Evolutionary conservation across 2,888 invertebrate genomes (phyloP), one percentile per base, ranked within the genome.

Genomic region (Malachius bipustulatus): DNA sequence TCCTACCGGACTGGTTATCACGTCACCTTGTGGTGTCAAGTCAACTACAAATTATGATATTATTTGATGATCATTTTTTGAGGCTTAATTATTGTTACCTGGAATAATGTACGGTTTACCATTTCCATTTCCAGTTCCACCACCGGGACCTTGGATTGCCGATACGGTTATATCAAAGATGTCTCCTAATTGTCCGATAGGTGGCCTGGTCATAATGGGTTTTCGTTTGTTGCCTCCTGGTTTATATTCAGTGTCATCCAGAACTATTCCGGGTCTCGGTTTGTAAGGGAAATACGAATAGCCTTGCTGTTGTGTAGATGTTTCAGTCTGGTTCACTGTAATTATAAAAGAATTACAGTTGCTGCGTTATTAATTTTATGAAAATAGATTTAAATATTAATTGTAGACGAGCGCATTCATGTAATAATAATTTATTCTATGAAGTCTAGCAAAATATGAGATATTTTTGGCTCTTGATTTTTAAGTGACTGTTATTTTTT

Each of bases 161-260:
- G 87, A 85, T 0, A 89, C 80, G 0, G 88, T 88, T 0, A 89
- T 80, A 50, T 89, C 88, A 51, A 89, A 89, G 36, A 85, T 82
- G 57, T 89, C 88, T 31, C 78, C 80, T 14, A 48, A 34, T 51
- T 77, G 77, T 1, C 66, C 70, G 15, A 66, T 60, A n/a, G 63
- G 68, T 26, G 58, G 64, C 41, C 57, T 57, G 19, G 62, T 66
- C 36, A 63, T 47, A 19, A 63, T 60, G 2, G 66, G 60, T 35
- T 52, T 56, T 34, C 61, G 51, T 30, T 57, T 50, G 11, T 55
- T 51, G 0, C 73, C 72, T 14, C 74, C 76, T 0, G 81, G 82
- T 50, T 81, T 80, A 60, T 80, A 82, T 57, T 82, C 82, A 0
- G 82, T 73, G 53, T 89, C 89, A 45, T 88, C 87, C 9, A 89